phyloP scores from a whole-genome alignment of 2,888 invertebrate species.

The Hyposoter didymator region DNA sequence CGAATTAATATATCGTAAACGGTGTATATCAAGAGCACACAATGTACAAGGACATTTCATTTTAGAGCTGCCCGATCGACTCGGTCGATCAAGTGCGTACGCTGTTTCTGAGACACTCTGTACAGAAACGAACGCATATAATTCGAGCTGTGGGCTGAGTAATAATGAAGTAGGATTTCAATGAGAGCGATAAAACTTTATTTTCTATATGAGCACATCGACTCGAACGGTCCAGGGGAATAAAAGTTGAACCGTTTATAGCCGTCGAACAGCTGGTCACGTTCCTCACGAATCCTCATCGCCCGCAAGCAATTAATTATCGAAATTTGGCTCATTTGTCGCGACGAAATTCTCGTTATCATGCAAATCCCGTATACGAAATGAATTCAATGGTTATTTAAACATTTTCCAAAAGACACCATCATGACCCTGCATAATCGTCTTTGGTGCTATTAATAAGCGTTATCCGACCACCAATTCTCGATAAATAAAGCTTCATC shows the following conservation, averaged over 20 bases:
- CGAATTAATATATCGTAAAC: not conserved
- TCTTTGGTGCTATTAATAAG: conserved; percentile 59
- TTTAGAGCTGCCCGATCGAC: not conserved
- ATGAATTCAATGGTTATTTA: conserved; percentile 1
- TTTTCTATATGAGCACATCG: conserved; percentile 57
- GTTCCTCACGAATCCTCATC: conserved; percentile 6
- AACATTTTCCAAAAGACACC: conserved; percentile 34
- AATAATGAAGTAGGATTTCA: conserved; percentile 39
- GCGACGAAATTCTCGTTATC: conserved; percentile 21
- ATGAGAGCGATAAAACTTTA: conserved; percentile 55
- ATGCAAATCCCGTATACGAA: conserved; percentile 28
- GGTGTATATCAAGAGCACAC: not conserved
- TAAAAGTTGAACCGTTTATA: conserved; percentile 32
- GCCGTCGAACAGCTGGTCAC: conserved; percentile 22
- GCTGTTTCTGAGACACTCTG: conserved; percentile 2
- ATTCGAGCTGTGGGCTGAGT: conserved; percentile 3
- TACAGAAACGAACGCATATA: not conserved
- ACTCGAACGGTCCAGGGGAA: conserved; percentile 44
- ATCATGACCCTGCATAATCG: not conserved
- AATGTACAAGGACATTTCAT: not conserved
- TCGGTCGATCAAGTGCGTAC: not conserved
- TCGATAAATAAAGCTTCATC: conserved; percentile 43
- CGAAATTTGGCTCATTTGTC: conserved; percentile 51
- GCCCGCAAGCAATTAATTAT: conserved; percentile 45
- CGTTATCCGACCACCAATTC: conserved; percentile 18